A percentile compares a stretch with the other conserved stretches of the same genome.
phyloP scores from a whole-genome alignment of 2,888 invertebrate species.

The Ecliptopera silaceata region DNA sequence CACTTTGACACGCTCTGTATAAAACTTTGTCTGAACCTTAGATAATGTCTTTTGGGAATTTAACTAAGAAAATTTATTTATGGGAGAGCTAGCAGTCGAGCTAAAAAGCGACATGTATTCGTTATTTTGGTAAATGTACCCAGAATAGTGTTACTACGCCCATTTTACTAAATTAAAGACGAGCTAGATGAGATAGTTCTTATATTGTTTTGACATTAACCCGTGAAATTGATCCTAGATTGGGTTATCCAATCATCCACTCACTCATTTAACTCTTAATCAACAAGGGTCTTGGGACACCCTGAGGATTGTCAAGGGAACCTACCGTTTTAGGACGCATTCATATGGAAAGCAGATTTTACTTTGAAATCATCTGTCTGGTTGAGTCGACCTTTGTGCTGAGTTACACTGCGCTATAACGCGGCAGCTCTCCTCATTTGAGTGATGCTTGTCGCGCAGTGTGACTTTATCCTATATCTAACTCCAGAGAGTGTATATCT shows the following conservation, averaged over 20 bases:
- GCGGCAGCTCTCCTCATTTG: too few species aligned
- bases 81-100: too few species aligned
- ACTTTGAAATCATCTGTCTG: too few species aligned
- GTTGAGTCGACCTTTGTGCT: too few species aligned
- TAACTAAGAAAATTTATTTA: too few species aligned
- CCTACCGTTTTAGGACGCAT: slow-evolving; percentile 14
- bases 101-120: too few species aligned
- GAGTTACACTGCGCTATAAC: too few species aligned
- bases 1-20: neutral
- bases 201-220: too few species aligned
- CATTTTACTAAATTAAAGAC: neutral
- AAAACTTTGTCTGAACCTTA: neutral
- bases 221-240: slow-evolving; percentile 10
- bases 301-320: slow-evolving; percentile 45
- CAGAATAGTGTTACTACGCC: neutral
- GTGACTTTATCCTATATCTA: too few species aligned
- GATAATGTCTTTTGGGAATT: neutral
- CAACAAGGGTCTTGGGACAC: slow-evolving; percentile 42
- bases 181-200: too few species aligned
- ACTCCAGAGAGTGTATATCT: too few species aligned
- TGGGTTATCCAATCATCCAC: slow-evolving; percentile 30
- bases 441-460: too few species aligned
- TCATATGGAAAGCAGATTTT: slow-evolving; percentile 3
- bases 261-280: slow-evolving; percentile 29
- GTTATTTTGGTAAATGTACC: neutral